These are phyloP conservation scores for Actinia equina DNA, from an alignment of 64 coral and sea anemone genomes.

Conservation along the genomic window DNA sequence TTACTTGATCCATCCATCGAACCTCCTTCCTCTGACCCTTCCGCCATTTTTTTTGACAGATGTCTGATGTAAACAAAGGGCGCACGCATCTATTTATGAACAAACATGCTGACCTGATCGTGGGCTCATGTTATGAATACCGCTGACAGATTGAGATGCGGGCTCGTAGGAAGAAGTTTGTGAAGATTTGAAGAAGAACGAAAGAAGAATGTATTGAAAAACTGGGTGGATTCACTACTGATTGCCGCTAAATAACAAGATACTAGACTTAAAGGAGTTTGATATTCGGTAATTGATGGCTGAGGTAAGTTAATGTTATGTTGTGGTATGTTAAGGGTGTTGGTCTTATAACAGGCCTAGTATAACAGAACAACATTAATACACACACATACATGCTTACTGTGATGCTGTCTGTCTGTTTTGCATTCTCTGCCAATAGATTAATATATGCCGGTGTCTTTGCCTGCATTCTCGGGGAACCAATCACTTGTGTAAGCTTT, in stretches of 20 bases:
- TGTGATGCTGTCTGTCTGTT: neutral
- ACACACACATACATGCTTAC: no score
- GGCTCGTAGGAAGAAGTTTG: constrained; percentile 17
- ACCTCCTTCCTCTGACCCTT: constrained; percentile 1
- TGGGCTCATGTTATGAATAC: constrained; percentile 18
- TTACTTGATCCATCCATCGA: neutral
- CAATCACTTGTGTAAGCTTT: no score
- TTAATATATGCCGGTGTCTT: neutral
- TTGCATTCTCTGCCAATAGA: neutral
- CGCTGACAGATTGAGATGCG: neutral
- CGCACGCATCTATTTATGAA: constrained; percentile 13
- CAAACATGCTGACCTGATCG: constrained; percentile 23
- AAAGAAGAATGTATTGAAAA: neutral
- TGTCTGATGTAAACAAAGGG: constrained; percentile 82
- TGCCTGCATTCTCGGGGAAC: no score
- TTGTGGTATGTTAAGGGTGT: neutral
- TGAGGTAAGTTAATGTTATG: neutral
- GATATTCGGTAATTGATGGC: neutral
- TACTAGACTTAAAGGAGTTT: neutral
- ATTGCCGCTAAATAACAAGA: neutral
- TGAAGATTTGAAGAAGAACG: neutral
- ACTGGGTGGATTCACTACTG: neutral
- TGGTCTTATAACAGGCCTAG: neutral
- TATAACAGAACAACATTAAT: no score
- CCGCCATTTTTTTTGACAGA: constrained; percentile 63